Base-by-base conservation (phyloP, 2,888 invertebrate genomes). In the Limenitis camilla region DNA sequence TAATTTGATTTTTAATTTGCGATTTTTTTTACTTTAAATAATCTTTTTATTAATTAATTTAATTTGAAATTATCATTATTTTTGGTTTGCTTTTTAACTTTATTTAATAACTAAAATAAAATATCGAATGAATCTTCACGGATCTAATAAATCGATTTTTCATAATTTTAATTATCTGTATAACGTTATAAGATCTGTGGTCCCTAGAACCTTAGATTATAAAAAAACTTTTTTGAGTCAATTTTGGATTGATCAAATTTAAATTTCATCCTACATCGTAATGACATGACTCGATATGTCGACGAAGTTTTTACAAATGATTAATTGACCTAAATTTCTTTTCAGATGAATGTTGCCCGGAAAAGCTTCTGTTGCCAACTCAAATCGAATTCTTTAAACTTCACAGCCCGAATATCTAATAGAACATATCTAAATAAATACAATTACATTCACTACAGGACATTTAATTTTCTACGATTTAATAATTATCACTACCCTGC, bases 351-450 rank as follows among this genome's bases (percentile, higher is more conserved):
- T 54, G 40, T 53, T 50, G 49, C 47, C 45, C 49, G 49, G 46
- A 27, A 43, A 31, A 50, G 44, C 53, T 49, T 60, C 39, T 60
- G 61, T 62, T 64, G 62, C 65, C 64, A 59, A 59, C 60, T 1
- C 1, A 19, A 19, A 19, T 19, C 19, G 2, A 19, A 19, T 19
- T 2, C 57, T 45, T 52, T 62, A 60, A 60, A 63, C 67, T 70
- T 78, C 76, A 77, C 78, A 78, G 78, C 76, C 77, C 71, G 68
- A 73, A 74, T 74, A 68, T 63, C 69, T 69, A 70, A 64, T 66
- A 67, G 67, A 70, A 70, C 68, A 73, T 66, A 65, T 69, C 67
- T 72, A 71, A 67, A 65, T 59, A 48, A 67, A 65, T 66, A 46
- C 33, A 53, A 39, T 47, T 46, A 52, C 19, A 43, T 53, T 49